Evolutionary conservation across 2,888 invertebrate species (phyloP).

Genomic region (Amblyjoppa proteus): DNA sequence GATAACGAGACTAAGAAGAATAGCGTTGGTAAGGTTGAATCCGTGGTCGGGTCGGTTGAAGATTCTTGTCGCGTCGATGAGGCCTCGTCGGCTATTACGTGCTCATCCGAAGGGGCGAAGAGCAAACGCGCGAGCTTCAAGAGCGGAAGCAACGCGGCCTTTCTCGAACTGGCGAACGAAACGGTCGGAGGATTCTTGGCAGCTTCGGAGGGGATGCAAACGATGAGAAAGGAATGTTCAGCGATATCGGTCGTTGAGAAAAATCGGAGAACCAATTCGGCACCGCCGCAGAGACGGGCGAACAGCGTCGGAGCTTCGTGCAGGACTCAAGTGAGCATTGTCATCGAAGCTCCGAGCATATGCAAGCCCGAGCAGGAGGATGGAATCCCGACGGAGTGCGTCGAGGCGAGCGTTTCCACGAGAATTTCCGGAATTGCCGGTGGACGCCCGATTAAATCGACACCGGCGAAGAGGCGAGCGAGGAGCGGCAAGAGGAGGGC

Average conservation of each 20-base stretch:
- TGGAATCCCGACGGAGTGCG: conserved; percentile 12
- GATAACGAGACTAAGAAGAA: conserved; percentile 1
- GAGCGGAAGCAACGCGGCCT: conserved; percentile 79
- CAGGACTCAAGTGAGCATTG: conserved; percentile 77
- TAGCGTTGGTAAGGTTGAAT: not conserved
- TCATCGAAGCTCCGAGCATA: conserved; percentile 76
- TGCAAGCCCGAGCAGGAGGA: conserved; percentile 8
- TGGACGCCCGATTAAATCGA: conserved; percentile 74
- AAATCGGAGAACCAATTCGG: conserved; percentile 77
- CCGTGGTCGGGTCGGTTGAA: not conserved
- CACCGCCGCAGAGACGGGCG: conserved; percentile 77
- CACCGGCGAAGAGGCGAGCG: conserved; percentile 78
- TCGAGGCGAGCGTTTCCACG: conserved; percentile 27
- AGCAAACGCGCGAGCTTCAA: conserved; percentile 80
- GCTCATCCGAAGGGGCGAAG: conserved; percentile 46
- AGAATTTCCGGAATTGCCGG: conserved; percentile 14
- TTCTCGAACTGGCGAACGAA: conserved; percentile 73
- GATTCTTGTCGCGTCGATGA: not conserved
- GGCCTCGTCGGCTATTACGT: conserved; percentile 60
- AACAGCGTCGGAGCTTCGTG: conserved; percentile 60
- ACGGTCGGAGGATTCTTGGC: conserved; percentile 2
- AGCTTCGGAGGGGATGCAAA: conserved; percentile 46
- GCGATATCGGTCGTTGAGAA: conserved; percentile 11
- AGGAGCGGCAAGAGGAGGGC: conserved; percentile 78
- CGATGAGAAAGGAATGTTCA: conserved; percentile 34